Percentiles rank a stretch among this genome's conserved stretches.
These are phyloP conservation scores for Thysanoteuthis rhombus DNA, from an alignment of 2,888 invertebrate genomes.

Conservation along the genomic window DNA sequence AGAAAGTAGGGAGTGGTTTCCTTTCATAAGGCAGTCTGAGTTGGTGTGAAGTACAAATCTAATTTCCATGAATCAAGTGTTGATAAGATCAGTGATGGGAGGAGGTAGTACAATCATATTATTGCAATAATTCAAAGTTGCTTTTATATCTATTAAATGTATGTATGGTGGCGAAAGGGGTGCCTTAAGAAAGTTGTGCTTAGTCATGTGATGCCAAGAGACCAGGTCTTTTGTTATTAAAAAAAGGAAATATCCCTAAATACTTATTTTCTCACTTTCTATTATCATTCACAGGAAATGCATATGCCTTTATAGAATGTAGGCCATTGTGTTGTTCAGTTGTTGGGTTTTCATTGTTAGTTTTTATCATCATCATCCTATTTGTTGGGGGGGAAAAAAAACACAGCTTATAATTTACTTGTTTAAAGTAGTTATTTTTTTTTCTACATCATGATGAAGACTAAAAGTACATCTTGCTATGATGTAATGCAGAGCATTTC, in stretches of 20 bases:
- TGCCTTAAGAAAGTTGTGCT: neutral
- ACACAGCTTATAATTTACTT: neutral
- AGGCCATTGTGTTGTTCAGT: too few relatives aligned
- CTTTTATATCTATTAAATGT: neutral
- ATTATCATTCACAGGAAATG: neutral
- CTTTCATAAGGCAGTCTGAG: neutral
- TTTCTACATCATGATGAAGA: neutral
- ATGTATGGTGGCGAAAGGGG: neutral
- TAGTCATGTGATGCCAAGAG: constrained; percentile 1
- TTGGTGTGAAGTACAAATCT: neutral
- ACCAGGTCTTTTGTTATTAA: neutral
- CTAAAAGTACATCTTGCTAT: neutral
- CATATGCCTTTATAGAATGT: neutral
- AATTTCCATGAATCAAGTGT: neutral
- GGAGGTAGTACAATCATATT: neutral
- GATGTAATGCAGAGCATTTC: neutral
- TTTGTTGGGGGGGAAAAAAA: neutral
- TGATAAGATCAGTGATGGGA: neutral
- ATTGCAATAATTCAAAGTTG: neutral
- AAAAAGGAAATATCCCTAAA: too few relatives aligned
- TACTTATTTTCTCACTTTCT: neutral
- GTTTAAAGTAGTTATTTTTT: neutral
- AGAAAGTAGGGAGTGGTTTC: neutral
- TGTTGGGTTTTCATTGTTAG: neutral
- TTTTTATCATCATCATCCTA: neutral